These are phyloP conservation scores for Clusia tigrina DNA, from an alignment of 2,888 invertebrate genomes.

Conservation along the genomic window DNA sequence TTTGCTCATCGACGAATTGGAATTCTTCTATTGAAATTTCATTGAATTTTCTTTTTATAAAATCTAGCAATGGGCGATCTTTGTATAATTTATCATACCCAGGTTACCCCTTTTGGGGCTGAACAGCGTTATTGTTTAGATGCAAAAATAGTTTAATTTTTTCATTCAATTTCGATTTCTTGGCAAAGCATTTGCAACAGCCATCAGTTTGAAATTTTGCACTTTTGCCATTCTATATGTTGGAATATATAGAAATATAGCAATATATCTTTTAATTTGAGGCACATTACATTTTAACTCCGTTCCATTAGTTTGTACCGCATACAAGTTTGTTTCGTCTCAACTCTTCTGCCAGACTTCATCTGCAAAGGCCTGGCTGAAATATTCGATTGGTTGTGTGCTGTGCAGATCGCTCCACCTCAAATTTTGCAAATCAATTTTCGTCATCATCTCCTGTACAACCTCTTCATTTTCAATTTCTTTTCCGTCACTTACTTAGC, in stretches of 20 bases:
- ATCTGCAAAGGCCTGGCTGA: too few species aligned
- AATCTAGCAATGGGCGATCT: constrained; percentile 21
- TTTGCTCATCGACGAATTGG: constrained; percentile 29
- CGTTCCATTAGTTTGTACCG: neutral
- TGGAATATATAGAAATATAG: neutral
- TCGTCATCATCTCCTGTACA: too few species aligned
- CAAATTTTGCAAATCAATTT: too few species aligned
- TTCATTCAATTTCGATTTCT: constrained; percentile 24
- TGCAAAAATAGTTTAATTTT: constrained; percentile 28
- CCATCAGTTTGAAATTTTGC: constrained; percentile 21
- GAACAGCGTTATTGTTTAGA: too few species aligned
- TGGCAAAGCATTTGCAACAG: constrained; percentile 16
- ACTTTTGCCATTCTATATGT: constrained; percentile 19
- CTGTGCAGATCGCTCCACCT: too few species aligned
- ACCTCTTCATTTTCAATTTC: too few species aligned
- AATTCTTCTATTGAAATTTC: constrained; percentile 24
- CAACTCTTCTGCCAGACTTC: too few species aligned
- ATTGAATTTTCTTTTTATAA: constrained; percentile 14
- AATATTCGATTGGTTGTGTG: too few species aligned
- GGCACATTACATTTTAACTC: neutral
- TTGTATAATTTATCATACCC: constrained; percentile 19
- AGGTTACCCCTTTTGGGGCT: constrained; percentile 21
- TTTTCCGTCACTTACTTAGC: too few species aligned
- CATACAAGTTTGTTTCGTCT: too few species aligned
- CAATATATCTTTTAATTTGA: neutral